These are phyloP conservation scores for Todiramphus saurophagus DNA, from an alignment of 2,113 vertebrate genomes.

Conservation along the genomic window DNA sequence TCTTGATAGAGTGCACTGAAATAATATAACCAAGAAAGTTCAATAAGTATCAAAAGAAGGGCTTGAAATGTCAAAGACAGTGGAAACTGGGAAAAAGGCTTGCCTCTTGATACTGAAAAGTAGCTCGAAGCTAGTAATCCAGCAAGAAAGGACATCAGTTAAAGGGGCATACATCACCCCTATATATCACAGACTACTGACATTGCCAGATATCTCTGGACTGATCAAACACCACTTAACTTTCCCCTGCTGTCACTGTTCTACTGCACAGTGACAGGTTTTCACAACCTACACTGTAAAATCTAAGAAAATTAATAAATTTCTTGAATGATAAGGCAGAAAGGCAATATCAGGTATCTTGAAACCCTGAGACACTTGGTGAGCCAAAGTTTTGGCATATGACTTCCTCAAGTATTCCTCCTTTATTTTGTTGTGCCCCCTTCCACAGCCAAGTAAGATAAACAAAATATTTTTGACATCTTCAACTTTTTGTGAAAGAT, in stretches of 20 bases:
- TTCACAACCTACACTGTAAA: background rate
- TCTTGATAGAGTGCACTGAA: background rate
- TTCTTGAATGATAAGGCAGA: background rate
- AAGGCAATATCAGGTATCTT: background rate
- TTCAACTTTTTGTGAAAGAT: background rate
- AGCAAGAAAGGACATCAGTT: fast-evolving
- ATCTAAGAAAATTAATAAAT: background rate
- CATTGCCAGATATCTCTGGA: background rate
- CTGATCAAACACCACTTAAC: background rate
- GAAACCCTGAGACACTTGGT: background rate
- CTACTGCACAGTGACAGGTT: background rate
- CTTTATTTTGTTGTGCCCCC: background rate
- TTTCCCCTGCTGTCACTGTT: fast-evolving
- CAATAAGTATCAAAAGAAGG: background rate
- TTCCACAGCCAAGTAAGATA: background rate
- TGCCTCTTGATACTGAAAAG: background rate
- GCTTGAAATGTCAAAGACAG: background rate
- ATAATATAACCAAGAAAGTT: background rate
- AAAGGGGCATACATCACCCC: background rate
- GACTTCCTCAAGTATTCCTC: background rate
- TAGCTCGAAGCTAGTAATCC: background rate
- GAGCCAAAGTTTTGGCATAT: background rate
- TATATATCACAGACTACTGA: background rate
- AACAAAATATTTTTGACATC: background rate
- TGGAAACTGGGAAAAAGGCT: background rate